Percentiles rank a stretch among this genome's conserved stretches.
Evolutionary conservation across 2,888 invertebrate genomes (phyloP).

Genomic region (Hydrotaea cyrtoneurina): DNA sequence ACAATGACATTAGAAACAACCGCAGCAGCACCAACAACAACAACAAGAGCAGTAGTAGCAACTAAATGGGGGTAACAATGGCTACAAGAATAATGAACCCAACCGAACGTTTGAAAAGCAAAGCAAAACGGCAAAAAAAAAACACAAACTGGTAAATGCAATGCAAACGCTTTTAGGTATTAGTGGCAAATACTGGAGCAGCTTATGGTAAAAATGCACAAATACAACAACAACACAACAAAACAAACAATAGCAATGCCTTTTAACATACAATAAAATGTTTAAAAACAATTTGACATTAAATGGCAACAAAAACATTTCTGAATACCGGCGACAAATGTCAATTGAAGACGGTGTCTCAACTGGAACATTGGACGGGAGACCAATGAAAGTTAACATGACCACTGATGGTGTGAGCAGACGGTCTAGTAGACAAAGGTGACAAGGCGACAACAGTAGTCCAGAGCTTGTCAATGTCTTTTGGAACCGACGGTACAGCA

Average conservation of each 20-base stretch:
- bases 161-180: conserved; percentile 33
- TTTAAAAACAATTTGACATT: conserved; percentile 20
- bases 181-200: conserved; percentile 41
- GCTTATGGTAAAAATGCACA: conserved; percentile 8
- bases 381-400: not conserved
- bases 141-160: conserved; percentile 21
- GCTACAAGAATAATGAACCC: not conserved
- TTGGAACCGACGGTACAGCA: too few species aligned
- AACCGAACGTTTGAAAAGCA: not conserved
- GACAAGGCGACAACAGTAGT: too few species aligned
- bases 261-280: not conserved
- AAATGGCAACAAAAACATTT: conserved; percentile 4
- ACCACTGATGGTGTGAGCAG: not conserved
- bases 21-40: conserved; percentile 12
- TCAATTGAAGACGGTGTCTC: conserved; percentile 2
- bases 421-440: too few species aligned
- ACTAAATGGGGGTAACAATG: conserved; percentile 17
- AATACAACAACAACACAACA: too few species aligned
- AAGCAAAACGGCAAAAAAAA: not conserved
- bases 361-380: not conserved
- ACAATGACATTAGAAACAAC: conserved; percentile 47
- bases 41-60: not conserved
- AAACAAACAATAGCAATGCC: not conserved
- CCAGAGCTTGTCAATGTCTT: too few species aligned
- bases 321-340: not conserved